phyloP scores from a whole-genome alignment of 2,888 invertebrate species.

The Melinopterus prodromus region DNA sequence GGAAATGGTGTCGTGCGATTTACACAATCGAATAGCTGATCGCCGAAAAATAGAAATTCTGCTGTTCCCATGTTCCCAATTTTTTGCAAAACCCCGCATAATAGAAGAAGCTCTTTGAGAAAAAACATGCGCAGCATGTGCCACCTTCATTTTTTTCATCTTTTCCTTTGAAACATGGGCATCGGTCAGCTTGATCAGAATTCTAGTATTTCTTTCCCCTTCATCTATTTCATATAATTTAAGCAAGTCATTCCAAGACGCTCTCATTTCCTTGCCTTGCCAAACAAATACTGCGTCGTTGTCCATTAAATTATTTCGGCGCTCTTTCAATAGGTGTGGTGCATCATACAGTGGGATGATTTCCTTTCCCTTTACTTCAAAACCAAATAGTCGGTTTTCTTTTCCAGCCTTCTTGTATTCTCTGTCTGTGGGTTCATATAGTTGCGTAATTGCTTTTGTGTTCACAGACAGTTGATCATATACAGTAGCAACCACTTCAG shows the following conservation, averaged over 20 bases:
- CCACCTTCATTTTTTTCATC: slow-evolving; percentile 37
- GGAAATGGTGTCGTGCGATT: too few species aligned
- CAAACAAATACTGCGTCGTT: slow-evolving; percentile 20
- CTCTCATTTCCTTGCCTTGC: slow-evolving; percentile 13
- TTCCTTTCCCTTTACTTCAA: slow-evolving; percentile 25
- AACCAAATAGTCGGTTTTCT: slow-evolving; percentile 22
- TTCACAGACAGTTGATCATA: slow-evolving; percentile 44
- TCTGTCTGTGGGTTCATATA: slow-evolving; percentile 19
- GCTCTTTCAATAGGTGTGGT: slow-evolving; percentile 37
- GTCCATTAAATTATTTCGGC: slow-evolving; percentile 32
- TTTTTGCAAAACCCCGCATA: slow-evolving; percentile 27
- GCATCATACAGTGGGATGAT: slow-evolving; percentile 34
- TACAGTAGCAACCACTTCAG: slow-evolving; percentile 40
- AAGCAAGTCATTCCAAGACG: slow-evolving; percentile 29
- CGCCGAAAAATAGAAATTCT: too few species aligned
- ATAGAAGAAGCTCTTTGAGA: slow-evolving; percentile 31
- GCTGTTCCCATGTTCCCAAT: too few species aligned
- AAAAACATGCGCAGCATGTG: slow-evolving; percentile 34
- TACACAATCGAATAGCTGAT: too few species aligned
- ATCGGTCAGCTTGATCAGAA: slow-evolving; percentile 32
- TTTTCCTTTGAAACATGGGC: slow-evolving; percentile 33
- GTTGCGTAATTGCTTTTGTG: slow-evolving; percentile 33
- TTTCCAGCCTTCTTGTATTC: neutral
- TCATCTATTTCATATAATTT: slow-evolving; percentile 34
- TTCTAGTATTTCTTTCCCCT: slow-evolving; percentile 24